phyloP scores from a whole-genome alignment of 2,113 vertebrate genomes.

The Megaceryle torquata region DNA sequence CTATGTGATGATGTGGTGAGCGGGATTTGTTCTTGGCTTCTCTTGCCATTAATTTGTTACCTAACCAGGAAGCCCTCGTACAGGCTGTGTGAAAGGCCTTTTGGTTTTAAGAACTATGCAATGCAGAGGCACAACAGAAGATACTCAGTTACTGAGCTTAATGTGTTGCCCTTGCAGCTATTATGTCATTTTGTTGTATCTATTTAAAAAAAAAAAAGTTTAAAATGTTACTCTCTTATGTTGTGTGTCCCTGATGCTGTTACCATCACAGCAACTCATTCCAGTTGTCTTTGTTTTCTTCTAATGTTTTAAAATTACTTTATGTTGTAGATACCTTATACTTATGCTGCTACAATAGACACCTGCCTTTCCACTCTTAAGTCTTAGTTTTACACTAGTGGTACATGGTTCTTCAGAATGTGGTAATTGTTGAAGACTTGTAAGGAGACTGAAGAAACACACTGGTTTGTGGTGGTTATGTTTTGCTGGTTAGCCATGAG shows the following conservation, averaged over 20 bases:
- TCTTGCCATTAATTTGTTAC: neutral
- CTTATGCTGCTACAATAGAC: neutral
- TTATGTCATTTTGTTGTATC: neutral
- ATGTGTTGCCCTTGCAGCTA: neutral
- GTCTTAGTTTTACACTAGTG: neutral
- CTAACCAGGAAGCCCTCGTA: neutral
- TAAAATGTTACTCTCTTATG: neutral
- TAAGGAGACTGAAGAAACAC: neutral
- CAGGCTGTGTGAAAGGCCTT: neutral
- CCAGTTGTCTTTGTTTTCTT: neutral
- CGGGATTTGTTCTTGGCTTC: neutral
- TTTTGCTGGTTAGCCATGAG: neutral
- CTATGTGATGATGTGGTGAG: neutral
- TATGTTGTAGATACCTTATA: neutral
- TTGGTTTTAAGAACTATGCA: neutral
- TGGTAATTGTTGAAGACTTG: neutral
- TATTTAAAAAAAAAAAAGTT: neutral
- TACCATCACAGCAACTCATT: neutral
- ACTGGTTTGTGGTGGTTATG: neutral
- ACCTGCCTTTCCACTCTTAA: neutral
- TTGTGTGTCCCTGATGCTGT: neutral
- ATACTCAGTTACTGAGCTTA: neutral
- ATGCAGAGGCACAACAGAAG: neutral
- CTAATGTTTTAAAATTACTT: neutral
- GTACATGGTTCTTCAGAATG: neutral